Conservation (phyloP, 2,888 invertebrate species). For the Mantis religiosa region DNA sequence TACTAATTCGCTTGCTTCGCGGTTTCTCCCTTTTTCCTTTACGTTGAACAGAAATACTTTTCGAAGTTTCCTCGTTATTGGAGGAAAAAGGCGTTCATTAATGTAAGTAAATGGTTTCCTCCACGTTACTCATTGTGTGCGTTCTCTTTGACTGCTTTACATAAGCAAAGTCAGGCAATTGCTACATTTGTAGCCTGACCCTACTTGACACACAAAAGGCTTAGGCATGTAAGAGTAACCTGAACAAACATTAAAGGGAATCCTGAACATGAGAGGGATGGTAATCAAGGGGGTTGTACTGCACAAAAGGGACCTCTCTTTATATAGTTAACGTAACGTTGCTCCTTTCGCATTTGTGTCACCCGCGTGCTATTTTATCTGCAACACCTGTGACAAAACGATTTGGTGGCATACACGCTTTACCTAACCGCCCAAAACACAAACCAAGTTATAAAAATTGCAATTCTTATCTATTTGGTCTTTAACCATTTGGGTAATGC, state of each 20-base stretch:
- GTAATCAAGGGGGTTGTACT: background rate
- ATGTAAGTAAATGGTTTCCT: background rate
- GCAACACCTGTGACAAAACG: no score
- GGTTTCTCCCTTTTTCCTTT: background rate
- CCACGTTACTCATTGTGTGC: background rate
- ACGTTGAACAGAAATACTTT: background rate
- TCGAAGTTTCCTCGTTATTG: background rate
- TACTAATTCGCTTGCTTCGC: background rate
- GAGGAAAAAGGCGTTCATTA: background rate
- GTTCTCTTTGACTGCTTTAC: background rate
- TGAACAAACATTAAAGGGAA: background rate
- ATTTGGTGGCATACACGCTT: no score
- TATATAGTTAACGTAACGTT: background rate
- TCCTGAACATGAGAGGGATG: background rate
- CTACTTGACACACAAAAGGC: background rate
- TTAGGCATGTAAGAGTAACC: background rate
- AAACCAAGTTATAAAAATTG: no score
- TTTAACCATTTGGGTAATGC: no score
- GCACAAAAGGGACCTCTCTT: background rate
- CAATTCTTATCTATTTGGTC: no score
- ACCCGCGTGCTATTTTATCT: background rate
- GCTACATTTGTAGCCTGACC: background rate
- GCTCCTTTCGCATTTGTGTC: background rate
- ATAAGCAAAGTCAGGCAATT: background rate
- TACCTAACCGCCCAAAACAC: no score